Evolutionary conservation across 1,140 invertebrate species (phyloP).

Genomic region (Rhopalosiphum padi): DNA sequence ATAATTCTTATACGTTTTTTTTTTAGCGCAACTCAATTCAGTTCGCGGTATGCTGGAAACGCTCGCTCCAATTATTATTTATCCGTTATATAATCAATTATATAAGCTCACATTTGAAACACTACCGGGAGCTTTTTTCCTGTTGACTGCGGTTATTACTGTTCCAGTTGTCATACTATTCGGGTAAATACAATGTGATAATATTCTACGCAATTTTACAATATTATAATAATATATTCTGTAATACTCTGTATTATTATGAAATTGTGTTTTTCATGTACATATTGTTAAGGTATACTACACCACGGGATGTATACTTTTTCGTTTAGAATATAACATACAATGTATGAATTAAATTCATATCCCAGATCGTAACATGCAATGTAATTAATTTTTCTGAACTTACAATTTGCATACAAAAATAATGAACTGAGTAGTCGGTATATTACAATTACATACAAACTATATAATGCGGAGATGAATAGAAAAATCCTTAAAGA

Average conservation of each 20-base stretch:
- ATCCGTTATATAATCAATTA: constrained; percentile 59
- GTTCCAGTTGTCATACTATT: constrained; percentile 59
- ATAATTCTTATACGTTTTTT: neutral
- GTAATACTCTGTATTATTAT: neutral
- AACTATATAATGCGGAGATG: neutral
- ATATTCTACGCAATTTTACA: neutral
- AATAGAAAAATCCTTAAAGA: neutral
- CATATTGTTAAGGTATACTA: neutral
- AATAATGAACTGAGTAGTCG: neutral
- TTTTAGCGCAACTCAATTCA: constrained; percentile 55
- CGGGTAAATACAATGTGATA: constrained; percentile 53
- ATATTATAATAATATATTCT: neutral
- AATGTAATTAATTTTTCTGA: neutral
- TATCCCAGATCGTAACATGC: neutral
- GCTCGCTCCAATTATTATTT: constrained; percentile 59
- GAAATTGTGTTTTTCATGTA: neutral
- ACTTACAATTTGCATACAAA: neutral
- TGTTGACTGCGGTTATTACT: constrained; percentile 57
- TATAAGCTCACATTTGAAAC: constrained; percentile 59
- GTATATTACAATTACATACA: neutral
- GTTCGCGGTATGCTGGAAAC: constrained; percentile 59
- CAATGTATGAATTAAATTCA: neutral
- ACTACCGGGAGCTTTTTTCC: constrained; percentile 59
- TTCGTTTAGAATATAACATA: neutral
- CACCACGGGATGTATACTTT: neutral